Percentiles rank a stretch among this genome's conserved stretches.
Evolutionary conservation across 92 coral and sea anemone species (phyloP).

Genomic region (Bergia puertoricense): DNA sequence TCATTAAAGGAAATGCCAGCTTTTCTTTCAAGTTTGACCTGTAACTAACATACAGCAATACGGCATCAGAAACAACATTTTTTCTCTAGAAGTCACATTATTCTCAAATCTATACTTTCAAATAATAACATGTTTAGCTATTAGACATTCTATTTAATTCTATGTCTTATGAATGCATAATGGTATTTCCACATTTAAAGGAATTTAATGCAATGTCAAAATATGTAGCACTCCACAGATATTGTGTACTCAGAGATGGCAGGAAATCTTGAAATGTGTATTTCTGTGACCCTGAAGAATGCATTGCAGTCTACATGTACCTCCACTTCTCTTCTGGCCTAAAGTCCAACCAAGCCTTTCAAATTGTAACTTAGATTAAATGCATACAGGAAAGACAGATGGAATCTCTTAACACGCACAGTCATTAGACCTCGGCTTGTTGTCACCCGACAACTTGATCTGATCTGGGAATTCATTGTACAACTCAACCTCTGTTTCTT

Average conservation of each 20-base stretch:
- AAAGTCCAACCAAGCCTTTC: constrained; percentile 18
- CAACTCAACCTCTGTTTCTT: constrained; percentile 97
- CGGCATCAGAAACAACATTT: background rate
- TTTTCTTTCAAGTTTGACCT: background rate
- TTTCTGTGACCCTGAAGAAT: constrained; percentile 1
- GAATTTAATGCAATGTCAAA: constrained; percentile 12
- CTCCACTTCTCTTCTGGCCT: constrained; percentile 13
- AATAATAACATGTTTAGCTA: background rate
- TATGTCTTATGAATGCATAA: constrained; percentile 24
- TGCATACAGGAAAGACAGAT: constrained; percentile 13
- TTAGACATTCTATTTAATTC: background rate
- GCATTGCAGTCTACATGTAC: background rate
- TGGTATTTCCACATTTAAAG: background rate
- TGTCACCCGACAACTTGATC: constrained; percentile 90
- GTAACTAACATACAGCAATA: background rate
- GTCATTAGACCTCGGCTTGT: constrained; percentile 82
- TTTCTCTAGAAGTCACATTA: background rate
- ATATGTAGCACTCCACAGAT: constrained; percentile 15
- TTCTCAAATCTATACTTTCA: background rate
- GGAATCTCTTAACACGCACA: constrained; percentile 74
- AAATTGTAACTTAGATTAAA: constrained; percentile 23
- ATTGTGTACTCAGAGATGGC: constrained; percentile 22
- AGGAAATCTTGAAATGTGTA: constrained; percentile 5
- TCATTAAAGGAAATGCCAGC: too few relatives aligned
- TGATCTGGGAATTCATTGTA: constrained; percentile 99